Evolutionary conservation across 2,888 invertebrate genomes (phyloP), one percentile per base, ranked within the genome.

Genomic region (Syritta pipiens): DNA sequence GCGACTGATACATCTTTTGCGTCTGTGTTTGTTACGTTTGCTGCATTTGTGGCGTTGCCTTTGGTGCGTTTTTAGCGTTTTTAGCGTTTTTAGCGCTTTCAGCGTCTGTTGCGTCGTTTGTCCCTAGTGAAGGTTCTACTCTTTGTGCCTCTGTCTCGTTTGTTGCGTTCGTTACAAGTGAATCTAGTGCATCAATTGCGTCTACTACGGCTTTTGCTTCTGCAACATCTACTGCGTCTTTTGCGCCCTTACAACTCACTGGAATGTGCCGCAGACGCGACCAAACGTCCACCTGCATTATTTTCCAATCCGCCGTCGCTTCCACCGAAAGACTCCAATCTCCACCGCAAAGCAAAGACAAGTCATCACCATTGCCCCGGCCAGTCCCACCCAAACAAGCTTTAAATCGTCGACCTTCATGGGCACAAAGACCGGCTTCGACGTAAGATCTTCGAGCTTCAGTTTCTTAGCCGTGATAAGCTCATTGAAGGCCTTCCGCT

Each of bases 401-500:
- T 82, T 59, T 24, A 87, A 42, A 48, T 87, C 86, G 28, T 82
- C 81, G 1, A 84, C 28, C 3, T 83, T 81, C 85, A 87, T 85
- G 9, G 86, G 72, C 0, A 77, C 77, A 22, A 84, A 86, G 40
- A 81, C 82, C 1, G 74, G 40, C 1, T 57, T 83, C 1, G 67
- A 75, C 63, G 84, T 83, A 0, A 84, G 74, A 67, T 87, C 86
- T 1, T 44, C 44, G 0, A 85, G 77, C 6, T 63, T 22, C 17
- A 85, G 20, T 17, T 84, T 84, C 0, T 84, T 82, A 0, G 85
- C 83, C 2, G 76, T 74, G 3, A 87, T 83, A 14, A 84, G 22
- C 26, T 87, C 87, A 6, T 71, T 46, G 10, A 85, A 86, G 0
- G 83, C 83, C 7, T 60, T 82, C 0, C 63, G 14, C 0, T 48